Base-by-base conservation (phyloP, 2,113 vertebrate species). In the Hippocampus zosterae region DNA sequence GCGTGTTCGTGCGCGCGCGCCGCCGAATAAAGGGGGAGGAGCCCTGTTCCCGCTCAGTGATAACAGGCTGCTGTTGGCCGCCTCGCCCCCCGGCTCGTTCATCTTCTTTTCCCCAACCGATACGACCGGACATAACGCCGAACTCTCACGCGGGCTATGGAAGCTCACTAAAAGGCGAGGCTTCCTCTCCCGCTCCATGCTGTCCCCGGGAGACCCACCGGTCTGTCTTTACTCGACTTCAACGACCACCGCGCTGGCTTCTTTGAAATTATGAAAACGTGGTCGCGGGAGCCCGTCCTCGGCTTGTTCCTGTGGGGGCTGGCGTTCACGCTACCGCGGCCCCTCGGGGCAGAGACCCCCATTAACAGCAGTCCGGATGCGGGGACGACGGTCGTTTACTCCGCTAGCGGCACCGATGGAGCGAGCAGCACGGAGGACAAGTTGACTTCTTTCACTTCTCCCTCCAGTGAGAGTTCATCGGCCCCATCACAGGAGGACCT, bases 251-350 rank as follows among this genome's bases (percentile, higher is more conserved):
- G 75, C 67, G 75, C 25, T 62, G 70, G 67, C 83, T 70, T 73
- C 76, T 79, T 74, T 56, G 50, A 60, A 72, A 90, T 85, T 83
- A 93, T 92, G 92, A 89, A 87, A 92, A 88, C 89, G 90, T 87
- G 91, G 73, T 84, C 76, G 67, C 56, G 74, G 84, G 85, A 75
- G 81, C 85, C 77, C 72, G 81, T 84, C 81, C 78, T 75, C 69
- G 75, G 84, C 65, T 48, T 86, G 71, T 85, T 74, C 55, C 68
- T 91, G 77, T 74, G 78, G 73, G 64, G 87, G 78, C 86, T 92
- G 60, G 79, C 89, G 81, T 71, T 87, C 68, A 74, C n/a, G 74
- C 75, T 87, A 46, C 81, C 84, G 80, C 76, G 79, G 76, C 76
- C 87, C 81, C 80, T 89, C 50, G 50, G 76, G 75, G 85, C 84